phyloP scores from a whole-genome alignment of 2,113 vertebrate genomes.

The Phalacrocorax brasilianus region DNA sequence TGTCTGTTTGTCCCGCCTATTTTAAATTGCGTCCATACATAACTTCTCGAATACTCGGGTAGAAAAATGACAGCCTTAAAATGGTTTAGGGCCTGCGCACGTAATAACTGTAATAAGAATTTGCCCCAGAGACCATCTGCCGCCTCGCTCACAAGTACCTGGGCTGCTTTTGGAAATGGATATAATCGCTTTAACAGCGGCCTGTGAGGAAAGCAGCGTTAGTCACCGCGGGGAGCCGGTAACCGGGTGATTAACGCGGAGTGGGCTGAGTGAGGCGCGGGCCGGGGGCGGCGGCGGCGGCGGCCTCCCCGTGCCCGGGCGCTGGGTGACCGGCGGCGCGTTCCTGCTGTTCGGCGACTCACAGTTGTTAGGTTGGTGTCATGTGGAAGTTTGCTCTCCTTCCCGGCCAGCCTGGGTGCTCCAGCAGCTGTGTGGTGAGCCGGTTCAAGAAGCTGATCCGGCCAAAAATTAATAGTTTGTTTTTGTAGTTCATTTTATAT shows the following conservation, averaged over 20 bases:
- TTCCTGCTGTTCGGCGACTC: background rate
- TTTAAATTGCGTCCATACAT: background rate
- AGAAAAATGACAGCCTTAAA: background rate
- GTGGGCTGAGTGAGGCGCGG: too few species aligned
- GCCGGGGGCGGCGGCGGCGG: too few species aligned
- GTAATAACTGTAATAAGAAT: background rate
- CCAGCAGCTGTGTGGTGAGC: background rate
- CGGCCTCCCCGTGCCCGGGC: background rate
- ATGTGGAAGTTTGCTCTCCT: background rate
- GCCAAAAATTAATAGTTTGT: background rate
- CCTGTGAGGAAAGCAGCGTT: background rate
- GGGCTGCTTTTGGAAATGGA: background rate
- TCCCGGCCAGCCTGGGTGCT: background rate
- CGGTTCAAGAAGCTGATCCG: background rate
- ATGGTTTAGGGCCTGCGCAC: background rate
- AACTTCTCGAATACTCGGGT: background rate
- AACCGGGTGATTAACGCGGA: background rate
- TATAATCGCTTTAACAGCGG: background rate
- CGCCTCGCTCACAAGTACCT: background rate
- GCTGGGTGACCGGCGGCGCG: fast-evolving
- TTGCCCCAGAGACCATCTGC: background rate
- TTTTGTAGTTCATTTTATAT: background rate
- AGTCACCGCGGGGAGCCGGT: background rate
- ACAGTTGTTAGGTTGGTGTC: background rate
- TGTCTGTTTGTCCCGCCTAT: fast-evolving